Base-by-base conservation (phyloP, 2,888 invertebrate genomes). In the Acanthopleura granulata region DNA sequence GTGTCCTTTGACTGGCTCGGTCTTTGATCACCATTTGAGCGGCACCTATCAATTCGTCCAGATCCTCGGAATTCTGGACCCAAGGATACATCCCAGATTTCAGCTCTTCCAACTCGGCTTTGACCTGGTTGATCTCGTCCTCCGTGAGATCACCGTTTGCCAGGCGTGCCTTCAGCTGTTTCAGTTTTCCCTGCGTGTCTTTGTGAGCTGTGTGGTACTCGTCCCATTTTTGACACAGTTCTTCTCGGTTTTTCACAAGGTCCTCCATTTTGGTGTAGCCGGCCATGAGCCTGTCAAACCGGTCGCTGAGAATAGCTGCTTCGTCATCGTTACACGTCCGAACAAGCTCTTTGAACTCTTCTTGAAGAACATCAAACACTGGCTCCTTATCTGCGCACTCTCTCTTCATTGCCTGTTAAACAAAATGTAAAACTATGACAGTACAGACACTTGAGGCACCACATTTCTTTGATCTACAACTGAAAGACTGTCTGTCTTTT, bases 331-430 rank as follows among this genome's bases (percentile, higher is more conserved):
- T 93, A 94, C 94, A 80, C 92, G 91, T 16, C 93, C 83, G 83
- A 0, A 94, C 93, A 83, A 96, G 92, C 76, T 94, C 94, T 85
- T 96, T 96, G 0, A 97, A 94, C 91, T 97, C 95, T 81, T 94
- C 94, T 83, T 95, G 95, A 81, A 97, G 95, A 1, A 93, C 93
- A 79, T 94, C 93, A 81, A 97, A 95, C 69, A 93, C 92, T 0
- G 95, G 93, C 83, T 95, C 94, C 85, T 96, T 95, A 69, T 96
- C 95, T 0, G 94, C 94, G 88, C 96, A 95, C 86, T 97, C 97
- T 90, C 95, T 95, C 74, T 95, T 91, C 30, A 96, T 91, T 0
- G 94, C 94, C 88, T 97, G 95, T 6, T 18, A 25, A 66, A 27
- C 66, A 66, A 30, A 22, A 49, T 12, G 16, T 9, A 49, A 71